These are phyloP conservation scores for Calycopis cecrops DNA, from an alignment of 1,140 invertebrate genomes.

Conservation along the genomic window DNA sequence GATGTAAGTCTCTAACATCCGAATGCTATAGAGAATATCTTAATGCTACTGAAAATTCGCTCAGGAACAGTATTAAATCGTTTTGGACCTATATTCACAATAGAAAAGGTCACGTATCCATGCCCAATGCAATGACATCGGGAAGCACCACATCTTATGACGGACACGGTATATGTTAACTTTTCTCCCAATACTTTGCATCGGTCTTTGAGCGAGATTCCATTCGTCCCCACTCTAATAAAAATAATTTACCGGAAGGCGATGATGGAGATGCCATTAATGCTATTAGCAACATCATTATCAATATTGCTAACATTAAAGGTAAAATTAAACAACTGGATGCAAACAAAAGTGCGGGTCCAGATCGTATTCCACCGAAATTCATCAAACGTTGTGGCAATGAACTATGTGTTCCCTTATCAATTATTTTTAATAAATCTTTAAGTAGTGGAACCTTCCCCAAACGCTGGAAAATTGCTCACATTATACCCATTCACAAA, in stretches of 20 bases:
- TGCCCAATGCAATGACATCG: slow-evolving; percentile 9
- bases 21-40: slow-evolving; percentile 11
- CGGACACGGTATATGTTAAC: no score
- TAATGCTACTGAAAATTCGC: slow-evolving; percentile 2
- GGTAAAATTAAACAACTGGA: slow-evolving; percentile 16
- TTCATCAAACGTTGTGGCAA: slow-evolving; percentile 17
- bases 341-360: slow-evolving; percentile 5
- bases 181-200: slow-evolving; percentile 2
- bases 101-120: slow-evolving; percentile 8
- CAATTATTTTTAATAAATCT: slow-evolving; percentile 3
- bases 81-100: slow-evolving; percentile 16
- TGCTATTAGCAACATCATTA: neutral
- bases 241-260: neutral
- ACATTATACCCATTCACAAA: slow-evolving; percentile 22
- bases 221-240: neutral
- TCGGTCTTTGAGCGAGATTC: slow-evolving; percentile 12
- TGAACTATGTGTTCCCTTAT: slow-evolving; percentile 7
- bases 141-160: neutral
- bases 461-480: neutral
- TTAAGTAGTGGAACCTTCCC: no score
- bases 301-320: neutral
- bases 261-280: neutral
- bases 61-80: neutral
- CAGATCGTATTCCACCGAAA: slow-evolving; percentile 15
- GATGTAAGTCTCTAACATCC: slow-evolving; percentile 10